Base-by-base conservation (phyloP, 92 coral and sea anemone genomes). In the Epizoanthus rinbou region DNA sequence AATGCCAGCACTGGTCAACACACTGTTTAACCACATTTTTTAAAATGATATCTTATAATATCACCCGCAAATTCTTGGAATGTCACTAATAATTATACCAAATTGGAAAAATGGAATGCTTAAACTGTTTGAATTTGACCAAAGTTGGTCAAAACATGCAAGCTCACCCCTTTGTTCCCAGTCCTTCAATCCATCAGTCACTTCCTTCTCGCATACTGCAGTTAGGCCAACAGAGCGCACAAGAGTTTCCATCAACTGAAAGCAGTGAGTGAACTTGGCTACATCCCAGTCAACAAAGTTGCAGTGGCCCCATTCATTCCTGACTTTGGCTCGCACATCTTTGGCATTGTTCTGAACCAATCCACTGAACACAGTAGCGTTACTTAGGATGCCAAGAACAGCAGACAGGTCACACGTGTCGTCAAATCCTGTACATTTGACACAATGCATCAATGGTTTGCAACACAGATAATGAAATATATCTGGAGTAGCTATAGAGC, bases 301-400 rank as follows among this genome's bases (percentile, higher is more conserved):
- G 63, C 98, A 94, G 71, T 93, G 98, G 35, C 93, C 98, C 95
- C 98, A 93, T 59, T 89, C 90, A 87, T 93, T 92, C 72, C 98
- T 81, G 28, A 92, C 89, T 56, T 84, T 65, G 35, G 89, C 58
- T 39, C 93, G 87, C 25, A 94, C 92, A 13, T 85, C 90, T 73
- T 74, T 94, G 16, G 98, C 93, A 41, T 69, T 85, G 8, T 39
- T 73, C 68, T 87, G 90, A 71, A 90, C 69, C 33, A 72, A 64
- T 18, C 73, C 3, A 65, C 79, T 47, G 81, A 94, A 94, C 41
- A 85, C 90, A 35, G 85, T 68, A 11, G 92, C 87, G 28, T 84
- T 54, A 6, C 76, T 59, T 43, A 94, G 95, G 37, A 94, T 88
- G 11, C 90, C 91, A 17, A 94, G 75, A 28, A 84, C 93, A 8